These are phyloP conservation scores for Glareola pratincola DNA, from an alignment of 2,113 vertebrate species.

Conservation along the genomic window DNA sequence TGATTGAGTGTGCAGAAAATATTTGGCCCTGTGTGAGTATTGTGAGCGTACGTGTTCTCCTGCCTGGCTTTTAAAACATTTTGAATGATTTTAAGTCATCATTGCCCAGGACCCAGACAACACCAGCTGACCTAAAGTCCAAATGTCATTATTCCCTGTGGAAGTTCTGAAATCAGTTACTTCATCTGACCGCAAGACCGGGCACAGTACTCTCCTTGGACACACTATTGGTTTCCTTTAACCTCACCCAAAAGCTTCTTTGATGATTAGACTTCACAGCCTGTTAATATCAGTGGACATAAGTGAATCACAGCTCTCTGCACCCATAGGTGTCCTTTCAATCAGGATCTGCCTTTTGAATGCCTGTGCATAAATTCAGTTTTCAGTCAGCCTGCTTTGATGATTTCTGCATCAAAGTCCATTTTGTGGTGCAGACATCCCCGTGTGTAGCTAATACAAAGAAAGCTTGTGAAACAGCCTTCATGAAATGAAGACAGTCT, in stretches of 20 bases:
- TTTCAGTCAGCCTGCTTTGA: neutral
- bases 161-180: neutral
- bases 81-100: neutral
- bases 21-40: neutral
- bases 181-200: neutral
- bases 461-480: neutral
- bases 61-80: neutral
- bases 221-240: neutral
- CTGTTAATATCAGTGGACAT: neutral
- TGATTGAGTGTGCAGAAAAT: neutral
- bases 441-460: neutral
- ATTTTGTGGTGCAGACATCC: neutral
- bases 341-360: neutral
- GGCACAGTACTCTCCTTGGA: neutral
- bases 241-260: neutral
- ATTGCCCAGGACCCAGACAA: neutral
- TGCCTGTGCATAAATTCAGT: fast-evolving
- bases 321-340: neutral
- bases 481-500: neutral
- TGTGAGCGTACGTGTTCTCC: neutral
- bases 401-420: neutral
- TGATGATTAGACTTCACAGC: neutral
- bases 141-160: neutral
- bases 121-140: neutral
- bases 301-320: neutral